Evolutionary conservation across 2,888 invertebrate genomes (phyloP).

Genomic region (Elysia crispata): DNA sequence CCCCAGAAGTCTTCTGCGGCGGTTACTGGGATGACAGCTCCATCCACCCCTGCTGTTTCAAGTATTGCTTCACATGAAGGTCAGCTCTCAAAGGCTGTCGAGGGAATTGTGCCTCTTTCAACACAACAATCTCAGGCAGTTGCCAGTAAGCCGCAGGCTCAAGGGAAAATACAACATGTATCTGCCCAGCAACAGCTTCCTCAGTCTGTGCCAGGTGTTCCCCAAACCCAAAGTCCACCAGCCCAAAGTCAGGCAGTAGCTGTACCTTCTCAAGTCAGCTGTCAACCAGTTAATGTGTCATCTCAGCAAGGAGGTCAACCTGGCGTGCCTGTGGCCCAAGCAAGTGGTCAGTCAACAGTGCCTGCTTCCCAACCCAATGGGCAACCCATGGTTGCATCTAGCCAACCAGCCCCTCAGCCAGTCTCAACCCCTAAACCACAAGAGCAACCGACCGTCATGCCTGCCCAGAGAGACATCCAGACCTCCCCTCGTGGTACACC

Average conservation of each 20-base stretch:
- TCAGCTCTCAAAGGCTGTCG: no score
- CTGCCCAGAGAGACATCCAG: constrained; percentile 34
- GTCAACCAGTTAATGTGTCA: not conserved
- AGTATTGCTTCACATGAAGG: no score
- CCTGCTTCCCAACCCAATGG: not conserved
- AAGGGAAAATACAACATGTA: constrained; percentile 11
- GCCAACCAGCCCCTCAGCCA: not conserved
- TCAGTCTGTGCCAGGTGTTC: no score
- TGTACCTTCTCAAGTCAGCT: constrained; percentile 13
- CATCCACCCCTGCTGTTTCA: no score
- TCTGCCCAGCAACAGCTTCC: not conserved
- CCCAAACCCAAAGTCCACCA: constrained; percentile 21
- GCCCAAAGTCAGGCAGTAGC: not conserved
- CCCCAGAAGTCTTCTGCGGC: constrained; percentile 52
- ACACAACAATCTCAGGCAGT: no score
- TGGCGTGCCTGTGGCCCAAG: no score
- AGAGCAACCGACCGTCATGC: constrained; percentile 6
- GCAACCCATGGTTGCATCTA: not conserved
- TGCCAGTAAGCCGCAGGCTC: not conserved
- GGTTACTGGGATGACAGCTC: not conserved
- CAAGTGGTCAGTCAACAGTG: not conserved
- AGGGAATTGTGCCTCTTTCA: no score
- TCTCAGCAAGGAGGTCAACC: not conserved
- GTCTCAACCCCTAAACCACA: constrained; percentile 7
- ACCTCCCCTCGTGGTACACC: constrained; percentile 19